Base-by-base conservation (phyloP, 2,113 vertebrate genomes). In the Serilophus lunatus region DNA sequence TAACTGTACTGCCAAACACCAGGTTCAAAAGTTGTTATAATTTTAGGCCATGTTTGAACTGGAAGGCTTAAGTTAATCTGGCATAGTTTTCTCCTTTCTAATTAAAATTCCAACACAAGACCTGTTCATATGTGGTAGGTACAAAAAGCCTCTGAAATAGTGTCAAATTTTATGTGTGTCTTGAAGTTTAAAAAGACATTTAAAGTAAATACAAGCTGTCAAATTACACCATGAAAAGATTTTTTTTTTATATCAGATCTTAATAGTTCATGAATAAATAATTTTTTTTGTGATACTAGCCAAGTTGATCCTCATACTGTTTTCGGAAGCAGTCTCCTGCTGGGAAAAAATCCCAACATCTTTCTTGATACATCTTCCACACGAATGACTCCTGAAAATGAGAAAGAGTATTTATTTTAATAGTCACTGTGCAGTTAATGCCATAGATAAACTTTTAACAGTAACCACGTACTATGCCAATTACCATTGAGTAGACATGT, bases 331-430 rank as follows among this genome's bases (percentile, higher is more conserved):
- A 99, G 88, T 99, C 99, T 31, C 99, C 99, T 38, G 99, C 99
- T 29, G 99, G 99, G 97, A 99, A 99, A 85, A 99, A 99, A 91
- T 99, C 99, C 99, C 99, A 99, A 18, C 98, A 99, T 95, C 99
- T 98, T 97, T 99, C 99, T 97, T 99, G 99, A 96, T 99, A 99
- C 99, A 99, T 99, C 98, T 99, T 99, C 99, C 99, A 99, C 82
- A 99, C 99, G 19, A 99, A 99, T 3, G 99, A 99, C 96, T 99
- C 99, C 99, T 99, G 96, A 44, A 98, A 98, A 80, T 53, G 38
- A 87, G 18, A 91, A 38, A 54, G 40, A 65, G 18, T 22, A 40
- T 87, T 90, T 69, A 56, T 76, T 72, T 82, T 66, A 93, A 44
- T 12, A 65, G n/a, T 36, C 13, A 18, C 12, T 14, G 28, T 81